phyloP scores from a whole-genome alignment of 92 coral and sea anemone genomes.

The Parazoanthus swiftii region DNA sequence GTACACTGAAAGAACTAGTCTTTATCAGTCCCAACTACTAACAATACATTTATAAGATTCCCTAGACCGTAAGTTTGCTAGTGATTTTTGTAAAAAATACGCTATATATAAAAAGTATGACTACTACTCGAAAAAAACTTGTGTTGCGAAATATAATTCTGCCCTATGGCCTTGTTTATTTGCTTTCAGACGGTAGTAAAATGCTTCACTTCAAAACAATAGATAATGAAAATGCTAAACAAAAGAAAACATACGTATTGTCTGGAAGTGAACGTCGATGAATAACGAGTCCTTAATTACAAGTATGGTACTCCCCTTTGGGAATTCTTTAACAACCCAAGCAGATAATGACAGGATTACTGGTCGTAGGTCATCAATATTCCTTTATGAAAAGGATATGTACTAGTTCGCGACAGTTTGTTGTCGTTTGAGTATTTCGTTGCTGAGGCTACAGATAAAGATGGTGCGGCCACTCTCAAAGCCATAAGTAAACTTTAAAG shows the following conservation, averaged over 20 bases:
- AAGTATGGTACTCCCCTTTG: neutral
- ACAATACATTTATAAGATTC: too few species aligned
- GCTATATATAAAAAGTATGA: too few species aligned
- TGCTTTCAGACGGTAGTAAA: too few species aligned
- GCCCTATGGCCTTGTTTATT: neutral
- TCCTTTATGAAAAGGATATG: neutral
- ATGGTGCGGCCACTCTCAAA: neutral
- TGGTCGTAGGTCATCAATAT: neutral
- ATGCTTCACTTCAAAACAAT: neutral
- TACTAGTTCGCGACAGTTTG: neutral
- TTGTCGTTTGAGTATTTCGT: neutral
- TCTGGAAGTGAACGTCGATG: neutral
- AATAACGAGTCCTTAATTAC: neutral
- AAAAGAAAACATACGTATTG: neutral
- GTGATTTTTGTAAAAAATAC: too few species aligned
- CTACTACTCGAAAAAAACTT: too few species aligned
- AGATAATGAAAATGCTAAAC: neutral
- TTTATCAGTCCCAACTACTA: too few species aligned
- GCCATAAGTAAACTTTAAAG: neutral
- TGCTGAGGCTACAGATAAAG: conserved; percentile 19
- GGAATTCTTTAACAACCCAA: neutral
- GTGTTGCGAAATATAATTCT: too few species aligned
- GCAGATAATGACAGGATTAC: conserved; percentile 14
- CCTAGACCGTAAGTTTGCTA: too few species aligned
- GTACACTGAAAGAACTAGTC: too few species aligned